Base-by-base conservation (phyloP, 2,888 invertebrate genomes). In the Graphium colonna region DNA sequence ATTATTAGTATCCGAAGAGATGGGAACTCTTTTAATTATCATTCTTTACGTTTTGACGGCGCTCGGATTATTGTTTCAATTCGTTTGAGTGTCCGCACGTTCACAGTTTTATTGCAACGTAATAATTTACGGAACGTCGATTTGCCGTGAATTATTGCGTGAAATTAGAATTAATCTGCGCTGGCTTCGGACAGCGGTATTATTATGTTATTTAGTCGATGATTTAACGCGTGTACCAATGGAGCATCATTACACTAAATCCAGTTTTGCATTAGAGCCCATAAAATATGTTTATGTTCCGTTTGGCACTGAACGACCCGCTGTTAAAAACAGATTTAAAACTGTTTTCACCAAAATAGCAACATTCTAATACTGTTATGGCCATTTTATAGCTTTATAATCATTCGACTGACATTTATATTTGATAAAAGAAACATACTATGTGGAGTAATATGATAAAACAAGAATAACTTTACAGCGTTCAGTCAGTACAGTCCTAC, bases 121-220 rank as follows among this genome's bases (percentile, higher is more conserved):
- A n/a, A n/a, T 12, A 4, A 36, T 36, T 10, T 36, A 33, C 42
- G 21, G 36, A 10, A 18, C 13, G 21, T 48, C 28, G 38, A 52
- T 46, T 26, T 15, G 26, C 17, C 48, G 15, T 49, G 15, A 51
- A 48, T 48, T 48, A 53, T 49, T 16, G 48, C 39, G 17, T 49
- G 39, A 39, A 53, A 49, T 53, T 28, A 31, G 18, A 44, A 48
- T 53, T 53, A 49, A 44, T 12, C 31, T 28, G 48, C 33, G 48
- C 47, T 18, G 21, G 12, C 17, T 42, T 12, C 43, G 4, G 53
- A 53, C 48, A 51, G 53, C 43, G 26, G 13, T 48, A 33, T 48
- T 21, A 53, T 53, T 53, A 53, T 44, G 53, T 49, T 44, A 48
- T 53, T 53, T 48, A 38, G 42, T 42, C 26, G 31, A 44, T 49